Base-by-base conservation (phyloP, 1,140 invertebrate genomes). In the Drosophila asahinai region DNA sequence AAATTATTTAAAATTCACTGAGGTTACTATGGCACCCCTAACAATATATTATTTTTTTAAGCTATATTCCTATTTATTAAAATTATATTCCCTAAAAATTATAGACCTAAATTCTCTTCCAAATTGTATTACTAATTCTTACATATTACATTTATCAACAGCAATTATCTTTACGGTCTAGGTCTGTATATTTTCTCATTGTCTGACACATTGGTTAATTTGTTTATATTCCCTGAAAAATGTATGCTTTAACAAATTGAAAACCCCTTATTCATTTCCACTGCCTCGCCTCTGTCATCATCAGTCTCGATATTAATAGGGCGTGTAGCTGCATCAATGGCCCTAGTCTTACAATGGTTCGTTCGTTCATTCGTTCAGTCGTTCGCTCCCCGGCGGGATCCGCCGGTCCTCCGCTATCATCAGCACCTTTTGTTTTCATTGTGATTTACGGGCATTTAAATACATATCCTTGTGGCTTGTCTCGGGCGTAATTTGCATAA, bases 361-460 rank as follows among this genome's bases (percentile, higher is more conserved):
- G 33, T 11, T 14, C 30, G 71, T n/a, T 15, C n/a, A 17, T 15
- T 33, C 14, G 27, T n/a, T 15, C n/a, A 17, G 15, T 33, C 14
- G 27, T n/a, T 15, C n/a, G 30, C 17, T 33, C 11, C 30, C 25
- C 42, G 3, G 19, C n/a, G 12, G 47, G 40, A 55, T n/a, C 7
- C 33, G 14, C 38, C 25, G 36, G 36, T 61, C 38, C 62, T 42
- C 27, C 27, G 33, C 19, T 40, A 57, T 15, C 60, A 47, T 73
- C 64, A 65, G 73, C 55, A 90, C 86, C 86, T 84, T 90, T 89
- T 89, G 84, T 87, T 81, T 89, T 77, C 77, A 72, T 83, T 84
- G 60, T 84, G 81, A 89, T 89, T 89, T 89, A 89, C 81, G 84
- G 78, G 68, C 86, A 71, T 89, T 89, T 84, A 90, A 87, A 90